Percentiles rank a stretch among this genome's conserved stretches.
Evolutionary conservation across 2,888 invertebrate genomes (phyloP).

Genomic region (Dione juno): DNA sequence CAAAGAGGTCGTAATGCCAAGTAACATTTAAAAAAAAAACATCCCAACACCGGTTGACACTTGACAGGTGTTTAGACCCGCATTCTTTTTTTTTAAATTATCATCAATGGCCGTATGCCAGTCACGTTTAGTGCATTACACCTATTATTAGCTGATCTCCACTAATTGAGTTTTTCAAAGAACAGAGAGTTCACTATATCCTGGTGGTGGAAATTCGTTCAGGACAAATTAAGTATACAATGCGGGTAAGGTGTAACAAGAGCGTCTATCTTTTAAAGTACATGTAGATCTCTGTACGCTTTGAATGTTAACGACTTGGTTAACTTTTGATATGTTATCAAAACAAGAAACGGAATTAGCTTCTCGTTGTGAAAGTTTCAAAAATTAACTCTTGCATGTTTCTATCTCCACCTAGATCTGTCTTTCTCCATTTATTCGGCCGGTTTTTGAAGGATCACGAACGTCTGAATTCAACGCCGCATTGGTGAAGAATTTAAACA

Average conservation of each 20-base stretch:
- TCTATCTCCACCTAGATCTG: neutral
- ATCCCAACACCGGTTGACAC: constrained; percentile 43
- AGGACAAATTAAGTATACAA: constrained; percentile 36
- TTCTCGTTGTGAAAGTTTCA: neutral
- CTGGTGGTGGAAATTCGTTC: constrained; percentile 31
- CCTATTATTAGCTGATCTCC: constrained; percentile 36
- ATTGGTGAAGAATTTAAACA: too few relatives aligned
- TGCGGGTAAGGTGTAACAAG: constrained; percentile 35
- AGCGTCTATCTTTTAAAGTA: constrained; percentile 32
- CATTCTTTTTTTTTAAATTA: constrained; percentile 49
- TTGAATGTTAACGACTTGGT: constrained; percentile 27
- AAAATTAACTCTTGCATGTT: neutral
- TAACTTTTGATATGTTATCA: constrained; percentile 24
- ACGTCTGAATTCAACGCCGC: too few relatives aligned
- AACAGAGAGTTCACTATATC: constrained; percentile 17
- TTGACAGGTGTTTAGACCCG: constrained; percentile 50
- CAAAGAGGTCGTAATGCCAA: constrained; percentile 19
- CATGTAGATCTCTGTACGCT: constrained; percentile 26
- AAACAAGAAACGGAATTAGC: neutral
- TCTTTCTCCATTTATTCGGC: neutral
- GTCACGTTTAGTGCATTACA: constrained; percentile 43
- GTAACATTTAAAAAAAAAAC: constrained; percentile 35
- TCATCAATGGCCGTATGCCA: constrained; percentile 44
- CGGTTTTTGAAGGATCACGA: too few relatives aligned
- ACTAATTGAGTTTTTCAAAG: neutral